Base-by-base conservation (phyloP, 2,888 invertebrate genomes). In the Drosophila fulvimacula region DNA sequence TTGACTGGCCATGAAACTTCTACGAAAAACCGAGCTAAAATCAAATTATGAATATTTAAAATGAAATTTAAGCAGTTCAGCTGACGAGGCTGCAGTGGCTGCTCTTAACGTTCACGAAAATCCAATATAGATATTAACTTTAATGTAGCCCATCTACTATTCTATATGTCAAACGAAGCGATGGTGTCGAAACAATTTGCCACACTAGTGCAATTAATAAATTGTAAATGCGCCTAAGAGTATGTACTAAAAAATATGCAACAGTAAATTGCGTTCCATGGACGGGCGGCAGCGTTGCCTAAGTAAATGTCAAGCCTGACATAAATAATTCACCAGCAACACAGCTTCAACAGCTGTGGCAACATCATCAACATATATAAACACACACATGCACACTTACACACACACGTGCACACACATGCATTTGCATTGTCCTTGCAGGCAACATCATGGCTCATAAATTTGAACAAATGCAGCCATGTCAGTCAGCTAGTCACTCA, bases 11-110 rank as follows among this genome's bases (percentile, higher is more conserved):
- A 68, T 82, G 82, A 85, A 85, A 84, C 52, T 83, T 85, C 56
- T 61, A 67, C 78, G 76, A 71, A 78, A 79, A 82, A 70, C 64
- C 80, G 68, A 88, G 69, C 60, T 83, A 77, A 88, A 85, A 85
- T 85, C 88, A 84, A 85, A 86, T 85, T 85, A 85, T 85, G 85
- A 85, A 85, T 85, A 85, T 85, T 85, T 85, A 83, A 85, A 83
- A 84, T 74, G 75, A 69, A 72, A 79, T 86, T 85, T 73, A 88
- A 86, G 68, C 74, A 69, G 60, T 60, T 68, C 73, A 51, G 36
- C 48, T 19, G 41, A 64, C 55, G 65, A n/a, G n/a, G n/a, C n/a
- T n/a, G n/a, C 46, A 9, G 24, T 10, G 24, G 57, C 61, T 30
- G 15, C 44, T 46, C 59, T 53, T 41, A 62, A 21, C 41, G 21